These are phyloP conservation scores for Monoplex corrugatus DNA, from an alignment of 2,888 invertebrate species.

Conservation along the genomic window DNA sequence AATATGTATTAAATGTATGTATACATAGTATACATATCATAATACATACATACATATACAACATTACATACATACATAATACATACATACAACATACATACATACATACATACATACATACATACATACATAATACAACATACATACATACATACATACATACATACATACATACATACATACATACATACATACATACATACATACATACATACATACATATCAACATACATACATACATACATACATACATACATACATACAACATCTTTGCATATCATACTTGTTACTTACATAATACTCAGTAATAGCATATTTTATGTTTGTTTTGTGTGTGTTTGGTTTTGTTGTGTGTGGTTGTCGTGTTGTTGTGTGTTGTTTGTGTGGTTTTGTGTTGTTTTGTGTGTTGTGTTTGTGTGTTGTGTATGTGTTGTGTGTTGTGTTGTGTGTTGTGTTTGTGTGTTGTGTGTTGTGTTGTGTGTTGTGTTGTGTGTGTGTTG, in stretches of 20 bases:
- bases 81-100: no score
- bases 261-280: background rate
- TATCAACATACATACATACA: background rate
- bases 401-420: background rate
- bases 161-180: background rate
- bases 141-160: conserved; percentile 9
- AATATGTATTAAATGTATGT: no score
- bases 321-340: background rate
- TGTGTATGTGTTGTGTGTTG: background rate
- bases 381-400: background rate
- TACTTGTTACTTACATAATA: background rate
- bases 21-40: no score
- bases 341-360: background rate
- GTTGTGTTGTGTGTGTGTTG: background rate
- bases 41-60: no score
- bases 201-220: background rate
- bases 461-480: background rate
- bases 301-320: background rate
- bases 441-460: no score
- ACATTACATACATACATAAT: no score
- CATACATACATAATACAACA: no score
- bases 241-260: background rate
- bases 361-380: background rate
- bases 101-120: no score
- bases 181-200: background rate